Percentiles rank a stretch among this genome's conserved stretches.
phyloP scores from a whole-genome alignment of 2,888 invertebrate species.

The Copidosoma aretas region DNA sequence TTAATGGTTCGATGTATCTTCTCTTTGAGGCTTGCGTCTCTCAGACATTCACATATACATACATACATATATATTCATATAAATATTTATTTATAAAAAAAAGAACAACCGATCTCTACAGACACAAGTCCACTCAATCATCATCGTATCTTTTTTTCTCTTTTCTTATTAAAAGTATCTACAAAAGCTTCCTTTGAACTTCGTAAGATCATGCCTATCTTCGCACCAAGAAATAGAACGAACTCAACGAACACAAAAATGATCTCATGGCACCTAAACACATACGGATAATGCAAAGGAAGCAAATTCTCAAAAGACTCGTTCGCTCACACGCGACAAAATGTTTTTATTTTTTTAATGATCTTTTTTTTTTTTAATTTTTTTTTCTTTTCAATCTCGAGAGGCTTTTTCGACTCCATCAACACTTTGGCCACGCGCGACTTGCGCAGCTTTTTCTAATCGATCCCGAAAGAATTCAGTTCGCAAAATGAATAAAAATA shows the following conservation, averaged over 20 bases:
- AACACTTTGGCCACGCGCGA: background rate
- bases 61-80: conserved; percentile 9
- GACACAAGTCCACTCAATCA: conserved; percentile 9
- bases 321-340: conserved; percentile 5
- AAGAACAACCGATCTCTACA: conserved; percentile 18
- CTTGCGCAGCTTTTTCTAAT: background rate
- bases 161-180: conserved; percentile 15
- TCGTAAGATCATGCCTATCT: background rate
- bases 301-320: conserved; percentile 17
- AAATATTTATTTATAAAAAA: conserved; percentile 15
- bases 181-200: conserved; percentile 15
- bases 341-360: no score
- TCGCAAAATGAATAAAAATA: background rate
- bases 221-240: background rate
- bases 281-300: conserved; percentile 9
- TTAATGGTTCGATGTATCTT: conserved; percentile 20
- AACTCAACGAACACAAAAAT: no score
- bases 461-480: background rate
- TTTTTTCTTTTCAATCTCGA: background rate
- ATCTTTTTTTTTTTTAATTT: background rate
- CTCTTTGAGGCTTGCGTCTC: conserved; percentile 12
- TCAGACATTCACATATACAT: conserved; percentile 6
- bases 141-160: conserved; percentile 1
- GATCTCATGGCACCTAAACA: conserved; percentile 9
- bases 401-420: background rate